Base-by-base conservation (phyloP, 2,888 invertebrate species). In the Zaprionus bogoriensis region DNA sequence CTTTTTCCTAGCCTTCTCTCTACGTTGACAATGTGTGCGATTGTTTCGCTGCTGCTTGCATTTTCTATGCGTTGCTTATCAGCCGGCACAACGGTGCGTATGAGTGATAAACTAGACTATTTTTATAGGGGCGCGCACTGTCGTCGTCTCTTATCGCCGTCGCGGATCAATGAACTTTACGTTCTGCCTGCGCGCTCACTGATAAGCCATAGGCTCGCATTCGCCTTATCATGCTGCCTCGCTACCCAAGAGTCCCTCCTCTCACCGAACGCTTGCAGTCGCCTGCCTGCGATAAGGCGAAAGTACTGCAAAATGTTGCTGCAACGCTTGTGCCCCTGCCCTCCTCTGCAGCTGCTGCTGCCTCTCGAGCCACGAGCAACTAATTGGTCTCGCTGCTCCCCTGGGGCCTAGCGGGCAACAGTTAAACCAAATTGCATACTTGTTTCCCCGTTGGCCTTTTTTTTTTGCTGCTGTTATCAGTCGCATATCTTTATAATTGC, bases 401-500 rank as follows among this genome's bases (percentile, higher is more conserved):
- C 74, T 22, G 9, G 25, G 50, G 46, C 14, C 6, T 7, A 14
- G 5, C 4, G 14, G 14, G 46, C 19, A 47, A 50, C 70, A 83
- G 65, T 86, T 80, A 81, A 84, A 86, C 75, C 76, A 78, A 82
- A 87, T 87, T 84, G 66, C 77, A 72, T 70, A 67, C 71, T 27
- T 45, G 6, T 12, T 41, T 28, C 20, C 17, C 22, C 12, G 2
- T 38, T 38, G 19, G 23, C n/a, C 17, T 45, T 36, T 50, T 57
- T 12, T 17, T 47, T 58, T 59, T 45, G n/a, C n/a, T n/a, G n/a
- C n/a, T n/a, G 32, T 19, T 22, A 10, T 66, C 65, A 67, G 74
- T 80, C 59, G 62, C 77, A 81, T 77, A 82, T 82, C 77, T 74
- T 81, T 83, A 80, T 87, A 85, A 85, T 83, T 85, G 74, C 80